These are phyloP conservation scores for Sparus aurata DNA, from an alignment of 2,797 vertebrate genomes.

Conservation along the genomic window DNA sequence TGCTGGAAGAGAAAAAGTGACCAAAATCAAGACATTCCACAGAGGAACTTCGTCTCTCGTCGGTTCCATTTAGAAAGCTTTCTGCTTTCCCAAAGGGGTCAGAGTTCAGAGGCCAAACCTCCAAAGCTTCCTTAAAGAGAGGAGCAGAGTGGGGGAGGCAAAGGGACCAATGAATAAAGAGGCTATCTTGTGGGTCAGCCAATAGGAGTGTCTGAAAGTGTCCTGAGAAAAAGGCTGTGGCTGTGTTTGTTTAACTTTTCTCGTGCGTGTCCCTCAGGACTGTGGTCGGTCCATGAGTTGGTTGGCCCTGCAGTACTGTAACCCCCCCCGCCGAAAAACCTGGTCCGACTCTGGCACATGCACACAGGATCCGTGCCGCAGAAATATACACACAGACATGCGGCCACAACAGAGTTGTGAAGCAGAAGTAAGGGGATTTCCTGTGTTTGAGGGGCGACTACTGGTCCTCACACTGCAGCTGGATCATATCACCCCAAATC, in stretches of 20 bases:
- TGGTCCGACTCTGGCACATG: conserved; percentile 64
- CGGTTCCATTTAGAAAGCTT: conserved; percentile 43
- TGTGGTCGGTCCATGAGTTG: conserved; percentile 39
- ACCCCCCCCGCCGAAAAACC: conserved; percentile 37
- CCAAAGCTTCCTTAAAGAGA: conserved; percentile 57
- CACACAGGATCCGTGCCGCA: conserved; percentile 64
- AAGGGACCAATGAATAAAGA: conserved; percentile 22
- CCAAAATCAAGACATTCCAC: conserved; percentile 63
- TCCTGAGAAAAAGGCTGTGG: conserved; percentile 71
- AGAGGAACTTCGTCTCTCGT: conserved; percentile 26
- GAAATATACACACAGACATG: conserved; percentile 73
- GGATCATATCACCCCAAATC: conserved; percentile 57
- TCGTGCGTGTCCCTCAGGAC: conserved; percentile 60
- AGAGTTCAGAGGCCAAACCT: conserved; percentile 72
- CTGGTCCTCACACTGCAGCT: conserved; percentile 63
- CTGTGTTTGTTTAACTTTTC: conserved; percentile 76
- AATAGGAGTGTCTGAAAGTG: conserved; percentile 56
- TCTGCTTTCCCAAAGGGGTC: conserved; percentile 63
- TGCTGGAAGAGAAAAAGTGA: conserved; percentile 13
- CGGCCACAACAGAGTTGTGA: conserved; percentile 68
- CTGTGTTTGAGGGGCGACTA: conserved; percentile 65
- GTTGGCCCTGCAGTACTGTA: conserved; percentile 33
- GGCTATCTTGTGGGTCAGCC: conserved; percentile 43
- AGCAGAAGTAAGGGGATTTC: conserved; percentile 81
- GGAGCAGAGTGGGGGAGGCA: conserved; percentile 34